Percentiles rank a stretch among this genome's conserved stretches.
Conservation (phyloP, 2,113 vertebrate genomes). For the Saccopteryx bilineata region DNA sequence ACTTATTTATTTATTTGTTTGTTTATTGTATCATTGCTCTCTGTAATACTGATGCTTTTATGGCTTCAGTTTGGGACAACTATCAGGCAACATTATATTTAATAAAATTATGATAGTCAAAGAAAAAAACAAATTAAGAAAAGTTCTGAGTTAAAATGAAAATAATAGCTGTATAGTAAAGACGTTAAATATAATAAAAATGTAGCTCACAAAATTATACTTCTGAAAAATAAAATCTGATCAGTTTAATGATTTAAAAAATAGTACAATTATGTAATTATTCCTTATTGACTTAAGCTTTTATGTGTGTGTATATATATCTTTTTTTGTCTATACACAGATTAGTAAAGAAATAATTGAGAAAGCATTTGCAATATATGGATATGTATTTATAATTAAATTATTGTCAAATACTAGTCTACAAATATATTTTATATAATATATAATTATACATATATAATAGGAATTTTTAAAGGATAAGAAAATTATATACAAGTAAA, state of each 20-base stretch:
- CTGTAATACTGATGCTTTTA: slow-evolving; percentile 42
- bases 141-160: slow-evolving; percentile 61
- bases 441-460: not conserved
- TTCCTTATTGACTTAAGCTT: not conserved
- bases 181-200: slow-evolving; percentile 74
- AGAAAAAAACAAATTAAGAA: slow-evolving; percentile 53
- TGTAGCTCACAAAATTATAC: slow-evolving; percentile 35
- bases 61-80: slow-evolving; percentile 58
- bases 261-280: not conserved
- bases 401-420: not conserved
- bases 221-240: slow-evolving; percentile 61
- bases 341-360: not conserved
- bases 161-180: slow-evolving; percentile 54
- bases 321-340: not conserved
- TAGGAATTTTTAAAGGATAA: not conserved
- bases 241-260: slow-evolving; percentile 40
- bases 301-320: not conserved
- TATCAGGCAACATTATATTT: slow-evolving; percentile 52
- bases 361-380: not conserved
- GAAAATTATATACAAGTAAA: not conserved
- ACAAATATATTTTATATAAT: not conserved
- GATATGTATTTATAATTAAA: not conserved
- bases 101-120: slow-evolving; percentile 40
- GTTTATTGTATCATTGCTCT: slow-evolving; percentile 32
- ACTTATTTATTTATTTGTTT: not conserved